Conservation (phyloP, 2,888 invertebrate species). For the Pocota personata region DNA sequence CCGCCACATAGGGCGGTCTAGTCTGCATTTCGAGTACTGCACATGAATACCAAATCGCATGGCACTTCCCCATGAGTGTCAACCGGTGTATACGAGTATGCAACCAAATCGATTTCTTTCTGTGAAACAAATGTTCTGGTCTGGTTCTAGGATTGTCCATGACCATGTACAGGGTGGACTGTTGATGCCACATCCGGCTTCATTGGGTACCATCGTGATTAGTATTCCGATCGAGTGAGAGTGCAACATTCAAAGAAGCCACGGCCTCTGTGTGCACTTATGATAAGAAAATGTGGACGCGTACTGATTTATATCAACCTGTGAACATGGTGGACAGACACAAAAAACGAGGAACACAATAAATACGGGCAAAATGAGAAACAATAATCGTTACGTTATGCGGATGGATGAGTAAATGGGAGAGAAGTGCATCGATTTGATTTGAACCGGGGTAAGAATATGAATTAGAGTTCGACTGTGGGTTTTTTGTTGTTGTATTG, state of each 20-base stretch:
- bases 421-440: conserved; percentile 56
- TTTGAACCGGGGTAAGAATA: conserved; percentile 70
- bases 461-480: conserved; percentile 58
- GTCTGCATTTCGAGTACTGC: conserved; percentile 66
- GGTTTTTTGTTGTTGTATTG: conserved; percentile 7
- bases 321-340: conserved; percentile 57
- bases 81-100: conserved; percentile 32
- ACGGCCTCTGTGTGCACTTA: conserved; percentile 56
- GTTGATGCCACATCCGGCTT: conserved; percentile 72
- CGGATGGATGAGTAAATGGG: conserved; percentile 38
- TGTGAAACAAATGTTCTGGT: conserved; percentile 71
- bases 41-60: conserved; percentile 70
- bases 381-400: conserved; percentile 45
- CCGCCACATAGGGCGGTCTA: conserved; percentile 70
- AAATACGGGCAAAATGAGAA: conserved; percentile 52
- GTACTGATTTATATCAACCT: conserved; percentile 73
- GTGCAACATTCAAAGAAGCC: conserved; percentile 71
- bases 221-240: conserved; percentile 71
- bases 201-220: conserved; percentile 55
- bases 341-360: conserved; percentile 49
- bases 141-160: conserved; percentile 71
- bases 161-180: conserved; percentile 67
- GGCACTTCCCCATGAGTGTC: conserved; percentile 67
- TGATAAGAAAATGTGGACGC: conserved; percentile 72
- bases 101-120: conserved; percentile 64